These are phyloP conservation scores for Acleris cristana DNA, from an alignment of 2,888 invertebrate species.

Conservation along the genomic window DNA sequence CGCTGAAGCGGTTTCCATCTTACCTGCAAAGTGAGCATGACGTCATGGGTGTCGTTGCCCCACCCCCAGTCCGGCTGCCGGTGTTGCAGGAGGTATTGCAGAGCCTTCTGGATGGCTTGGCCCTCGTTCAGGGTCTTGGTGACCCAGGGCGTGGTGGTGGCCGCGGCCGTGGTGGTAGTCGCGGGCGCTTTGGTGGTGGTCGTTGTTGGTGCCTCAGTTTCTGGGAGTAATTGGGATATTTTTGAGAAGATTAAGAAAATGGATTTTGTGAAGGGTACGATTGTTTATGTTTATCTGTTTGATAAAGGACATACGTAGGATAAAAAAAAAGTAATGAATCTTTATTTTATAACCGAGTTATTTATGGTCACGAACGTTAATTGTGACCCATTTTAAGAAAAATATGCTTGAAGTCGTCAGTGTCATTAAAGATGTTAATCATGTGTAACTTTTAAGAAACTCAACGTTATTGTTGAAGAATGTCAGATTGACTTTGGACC, in stretches of 20 bases:
- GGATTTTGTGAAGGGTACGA: no score
- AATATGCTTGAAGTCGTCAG: no score
- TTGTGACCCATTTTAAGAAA: no score
- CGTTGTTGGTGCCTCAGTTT: conserved; percentile 69
- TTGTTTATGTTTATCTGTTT: no score
- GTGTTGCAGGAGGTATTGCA: conserved; percentile 89
- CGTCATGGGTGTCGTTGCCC: conserved; percentile 93
- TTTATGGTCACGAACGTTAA: no score
- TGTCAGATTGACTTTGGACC: no score
- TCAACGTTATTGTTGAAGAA: no score
- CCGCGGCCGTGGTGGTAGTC: conserved; percentile 55
- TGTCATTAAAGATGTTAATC: no score
- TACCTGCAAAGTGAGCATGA: conserved; percentile 90
- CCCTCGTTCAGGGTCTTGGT: conserved; percentile 77
- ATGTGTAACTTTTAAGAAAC: no score
- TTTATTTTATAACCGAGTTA: no score
- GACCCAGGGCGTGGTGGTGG: conserved; percentile 70
- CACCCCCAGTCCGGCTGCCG: conserved; percentile 91
- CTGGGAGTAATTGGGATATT: conserved; percentile 46
- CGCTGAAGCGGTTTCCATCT: conserved; percentile 45
- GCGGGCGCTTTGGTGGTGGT: conserved; percentile 56
- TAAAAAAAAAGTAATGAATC: no score
- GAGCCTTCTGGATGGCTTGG: conserved; percentile 86
- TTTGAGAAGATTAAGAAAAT: neutral
- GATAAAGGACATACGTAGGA: no score